These are phyloP conservation scores for Ennomos quercinarius DNA, from an alignment of 2,888 invertebrate species.

Conservation along the genomic window DNA sequence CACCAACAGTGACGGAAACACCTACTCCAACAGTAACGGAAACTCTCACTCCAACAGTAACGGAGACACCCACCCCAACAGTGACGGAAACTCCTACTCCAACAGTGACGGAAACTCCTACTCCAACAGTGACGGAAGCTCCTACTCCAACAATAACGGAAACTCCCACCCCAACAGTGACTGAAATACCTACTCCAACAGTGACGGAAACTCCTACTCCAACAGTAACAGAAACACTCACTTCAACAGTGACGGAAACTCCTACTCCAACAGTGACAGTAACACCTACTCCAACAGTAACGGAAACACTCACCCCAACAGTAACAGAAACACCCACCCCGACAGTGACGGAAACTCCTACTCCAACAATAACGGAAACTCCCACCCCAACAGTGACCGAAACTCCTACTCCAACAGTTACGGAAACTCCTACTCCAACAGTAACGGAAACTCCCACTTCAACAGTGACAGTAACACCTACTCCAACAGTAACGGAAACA, in stretches of 20 bases:
- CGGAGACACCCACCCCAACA: background rate
- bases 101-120: background rate
- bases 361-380: constrained; percentile 1
- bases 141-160: constrained; percentile 4
- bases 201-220: constrained; percentile 15
- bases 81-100: background rate
- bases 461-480: constrained; percentile 9
- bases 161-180: background rate
- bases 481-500: too few relatives aligned
- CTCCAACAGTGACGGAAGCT: constrained; percentile 6
- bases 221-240: background rate
- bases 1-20: background rate
- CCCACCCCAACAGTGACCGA: background rate
- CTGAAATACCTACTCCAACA: background rate
- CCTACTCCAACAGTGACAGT: background rate
- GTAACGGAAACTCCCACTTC: constrained; percentile 8
- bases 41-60: background rate
- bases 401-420: background rate
- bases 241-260: constrained; percentile 1
- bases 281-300: background rate
- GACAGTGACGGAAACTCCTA: background rate
- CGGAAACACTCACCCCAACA: background rate
- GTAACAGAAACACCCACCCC: constrained; percentile 5
- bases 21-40: background rate
- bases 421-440: constrained; percentile 7